Percentiles rank a stretch among this genome's conserved stretches.
phyloP scores from a whole-genome alignment of 2,888 invertebrate species.

The Pemphredon lugubris region DNA sequence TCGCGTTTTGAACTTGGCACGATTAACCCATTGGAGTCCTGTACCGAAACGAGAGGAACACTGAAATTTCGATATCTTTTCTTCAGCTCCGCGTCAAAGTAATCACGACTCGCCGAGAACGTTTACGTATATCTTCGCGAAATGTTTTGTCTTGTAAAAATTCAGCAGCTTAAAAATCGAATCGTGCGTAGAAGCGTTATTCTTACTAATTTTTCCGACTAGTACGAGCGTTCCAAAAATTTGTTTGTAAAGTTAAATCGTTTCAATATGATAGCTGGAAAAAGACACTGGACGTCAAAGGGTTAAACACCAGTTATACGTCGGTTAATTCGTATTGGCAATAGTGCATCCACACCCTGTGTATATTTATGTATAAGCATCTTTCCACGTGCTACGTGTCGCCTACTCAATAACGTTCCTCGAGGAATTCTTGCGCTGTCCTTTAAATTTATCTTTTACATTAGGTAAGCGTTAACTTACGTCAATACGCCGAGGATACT shows the following conservation, averaged over 20 bases:
- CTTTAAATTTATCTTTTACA: slow-evolving; percentile 31
- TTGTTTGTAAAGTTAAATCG: too few species aligned
- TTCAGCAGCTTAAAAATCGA: too few species aligned
- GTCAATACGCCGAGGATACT: slow-evolving; percentile 29
- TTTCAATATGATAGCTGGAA: too few species aligned
- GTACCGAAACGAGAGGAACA: neutral
- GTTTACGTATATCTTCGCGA: too few species aligned
- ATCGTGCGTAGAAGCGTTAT: too few species aligned
- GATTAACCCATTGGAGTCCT: slow-evolving; percentile 35
- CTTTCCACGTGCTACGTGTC: slow-evolving; percentile 49
- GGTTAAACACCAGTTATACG: slow-evolving; percentile 40
- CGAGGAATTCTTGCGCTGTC: slow-evolving; percentile 31
- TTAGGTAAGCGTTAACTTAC: slow-evolving; percentile 31
- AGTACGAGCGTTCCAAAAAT: too few species aligned
- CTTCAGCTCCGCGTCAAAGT: too few species aligned
- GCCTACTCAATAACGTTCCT: slow-evolving; percentile 41
- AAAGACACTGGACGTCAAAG: slow-evolving; percentile 33
- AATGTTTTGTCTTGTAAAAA: too few species aligned
- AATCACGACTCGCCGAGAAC: too few species aligned
- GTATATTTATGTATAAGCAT: slow-evolving; percentile 63
- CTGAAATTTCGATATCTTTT: neutral
- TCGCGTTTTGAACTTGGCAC: neutral
- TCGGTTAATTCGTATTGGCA: slow-evolving; percentile 55
- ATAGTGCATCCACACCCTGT: slow-evolving; percentile 68
- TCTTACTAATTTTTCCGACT: too few species aligned